Base-by-base conservation (phyloP, 2,113 vertebrate genomes). In the Rousettus leschenaultii region DNA sequence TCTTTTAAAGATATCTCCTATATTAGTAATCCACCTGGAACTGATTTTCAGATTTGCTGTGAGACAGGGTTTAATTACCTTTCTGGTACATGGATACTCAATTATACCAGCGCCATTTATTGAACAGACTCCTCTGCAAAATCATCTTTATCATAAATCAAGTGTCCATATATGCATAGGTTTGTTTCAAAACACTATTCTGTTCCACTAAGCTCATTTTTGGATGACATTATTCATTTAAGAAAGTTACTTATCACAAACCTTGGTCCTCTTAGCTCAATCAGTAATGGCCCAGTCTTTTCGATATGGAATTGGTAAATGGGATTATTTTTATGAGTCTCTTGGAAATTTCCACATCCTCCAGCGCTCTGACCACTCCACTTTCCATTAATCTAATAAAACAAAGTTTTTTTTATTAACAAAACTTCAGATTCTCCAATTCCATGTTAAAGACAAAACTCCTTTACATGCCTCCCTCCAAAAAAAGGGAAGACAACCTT, bases 311-410 rank as follows among this genome's bases (percentile, higher is more conserved):
- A 98, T 96, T 99, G 99, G 92, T 99, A 99, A 95, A 99, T 98
- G 30, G 99, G 99, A 92, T 99, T 99, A 95, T 99, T 99, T 98
- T 98, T 99, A 98, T 99, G 99, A 4, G 99, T 99, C 57, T 99
- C 99, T 98, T 99, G 99, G 91, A 99, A 99, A 97, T 99, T 99
- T 55, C 99, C 99, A 98, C 99, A 99, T 30, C 99, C 99, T 63
- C 99, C 99, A 26, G 99, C 99, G 89, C 98, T 99, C 61, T 97
- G 96, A 19, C 99, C 99, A 96, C 99, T 99, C 99, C 99, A 99
- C 95, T 99, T 99, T 35, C 99, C 99, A 74, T 99, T 99, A 65
- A 99, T 97, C 99, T 99, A 97, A 63, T 59, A 95, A 96, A 51
- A 95, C 85, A 88, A 38, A 97, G 77, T 79, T 75, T 92, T 13